Percentiles rank a stretch among this genome's conserved stretches.
Conservation (phyloP, 2,113 vertebrate species). For the Castor canadensis region DNA sequence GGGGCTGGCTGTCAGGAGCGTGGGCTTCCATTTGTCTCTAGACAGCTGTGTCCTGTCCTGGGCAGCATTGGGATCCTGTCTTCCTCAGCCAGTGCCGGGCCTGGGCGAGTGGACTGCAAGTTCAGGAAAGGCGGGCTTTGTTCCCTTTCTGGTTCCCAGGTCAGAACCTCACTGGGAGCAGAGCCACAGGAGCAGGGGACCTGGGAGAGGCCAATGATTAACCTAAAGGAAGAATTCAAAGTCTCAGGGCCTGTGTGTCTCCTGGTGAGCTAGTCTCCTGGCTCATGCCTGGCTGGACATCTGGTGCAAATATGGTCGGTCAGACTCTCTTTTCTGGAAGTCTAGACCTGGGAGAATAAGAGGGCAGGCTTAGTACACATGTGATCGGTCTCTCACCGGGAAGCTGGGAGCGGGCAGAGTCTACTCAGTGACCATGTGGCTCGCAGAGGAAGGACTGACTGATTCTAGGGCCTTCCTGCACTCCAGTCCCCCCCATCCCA, state of each 20-base stretch:
- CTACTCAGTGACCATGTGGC: neutral
- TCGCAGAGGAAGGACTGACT: neutral
- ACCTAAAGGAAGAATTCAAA: neutral
- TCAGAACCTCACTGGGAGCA: neutral
- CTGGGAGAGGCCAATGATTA: neutral
- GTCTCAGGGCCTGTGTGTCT: neutral
- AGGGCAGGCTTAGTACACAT: neutral
- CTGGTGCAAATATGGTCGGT: neutral
- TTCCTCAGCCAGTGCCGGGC: neutral
- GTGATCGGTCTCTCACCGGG: neutral
- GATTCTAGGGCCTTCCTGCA: neutral
- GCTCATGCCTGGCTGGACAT: neutral
- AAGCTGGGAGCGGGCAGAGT: neutral
- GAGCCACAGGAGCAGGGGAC: neutral
- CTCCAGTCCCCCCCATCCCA: neutral
- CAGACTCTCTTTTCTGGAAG: neutral
- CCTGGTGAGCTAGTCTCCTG: neutral
- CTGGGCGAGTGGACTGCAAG: neutral
- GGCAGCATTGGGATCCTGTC: neutral
- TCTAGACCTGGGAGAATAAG: neutral
- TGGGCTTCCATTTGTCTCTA: neutral
- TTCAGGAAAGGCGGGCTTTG: neutral
- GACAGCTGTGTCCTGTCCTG: neutral
- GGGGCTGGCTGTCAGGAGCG: neutral
- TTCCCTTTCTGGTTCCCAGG: neutral